Base-by-base conservation (phyloP, 2,113 vertebrate genomes). In the Nasalis larvatus region DNA sequence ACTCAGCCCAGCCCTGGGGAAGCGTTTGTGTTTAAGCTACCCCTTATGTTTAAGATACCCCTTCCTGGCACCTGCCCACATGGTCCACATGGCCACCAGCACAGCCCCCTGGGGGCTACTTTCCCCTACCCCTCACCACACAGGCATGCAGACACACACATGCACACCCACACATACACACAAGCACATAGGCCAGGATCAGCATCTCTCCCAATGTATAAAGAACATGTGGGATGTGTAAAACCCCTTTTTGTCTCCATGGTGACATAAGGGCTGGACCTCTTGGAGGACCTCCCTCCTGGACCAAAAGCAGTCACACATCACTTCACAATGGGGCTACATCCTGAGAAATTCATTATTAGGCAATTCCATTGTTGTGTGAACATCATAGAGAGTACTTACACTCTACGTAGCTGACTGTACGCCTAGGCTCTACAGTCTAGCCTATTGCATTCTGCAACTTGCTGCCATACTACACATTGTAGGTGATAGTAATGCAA, bases 61-160 rank as follows among this genome's bases (percentile, higher is more conserved):
- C 40, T 49, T 74, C 82, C 30, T 6, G 52, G 42, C 35, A 25
- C 25, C 80, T 0, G 12, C 60, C 60, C 60, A 32, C 60, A 14
- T 63, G 60, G 60, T 32, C 60, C 27, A 32, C 60, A 63, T 3
- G 60, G 69, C 78, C 80, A 54, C 37, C 45, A 32, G 56, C 30
- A 40, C 49, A 25, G 73, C 49, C 35, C 85, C 60, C 40, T 18
- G 3, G 13, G 56, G n/a, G 35, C 47, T 35, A 40, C 25, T 40
- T 18, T 30, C 4, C 0, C 1, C 20, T 27, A 14, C 58, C 42
- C 45, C 13, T 35, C 47, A 9, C 3, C n/a, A 37, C 12, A 1
- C 14, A 40, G 20, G 14, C 8, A 37, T 32, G 4, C 1, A 17
- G 6, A 76, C 20, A 25, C 30, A 77, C 54, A 89, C 30, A 73